Conservation (phyloP, 2,888 invertebrate species). For the Pseudococcus viburni region DNA sequence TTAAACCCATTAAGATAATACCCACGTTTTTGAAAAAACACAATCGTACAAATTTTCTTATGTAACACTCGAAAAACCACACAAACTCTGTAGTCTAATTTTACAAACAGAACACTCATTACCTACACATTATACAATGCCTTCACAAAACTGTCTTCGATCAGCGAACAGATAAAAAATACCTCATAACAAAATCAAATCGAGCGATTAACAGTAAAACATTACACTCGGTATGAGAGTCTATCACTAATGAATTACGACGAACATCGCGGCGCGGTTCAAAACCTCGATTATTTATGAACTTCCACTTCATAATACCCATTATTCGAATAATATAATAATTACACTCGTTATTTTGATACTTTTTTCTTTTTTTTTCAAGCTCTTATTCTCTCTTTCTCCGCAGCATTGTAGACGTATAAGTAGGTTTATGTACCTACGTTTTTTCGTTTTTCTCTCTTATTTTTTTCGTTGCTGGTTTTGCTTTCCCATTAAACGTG, state of each 20-base stretch:
- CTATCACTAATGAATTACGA: background rate
- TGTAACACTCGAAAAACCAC: no score
- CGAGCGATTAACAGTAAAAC: background rate
- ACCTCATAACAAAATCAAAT: background rate
- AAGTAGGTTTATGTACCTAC: conserved; percentile 17
- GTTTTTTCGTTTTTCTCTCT: background rate
- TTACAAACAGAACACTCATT: no score
- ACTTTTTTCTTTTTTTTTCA: background rate
- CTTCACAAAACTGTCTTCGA: background rate
- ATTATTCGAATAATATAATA: background rate
- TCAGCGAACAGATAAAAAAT: background rate
- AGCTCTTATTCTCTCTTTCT: background rate
- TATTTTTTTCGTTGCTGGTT: background rate
- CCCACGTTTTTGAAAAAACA: no score
- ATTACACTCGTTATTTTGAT: background rate
- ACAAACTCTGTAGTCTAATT: no score
- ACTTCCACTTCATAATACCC: background rate
- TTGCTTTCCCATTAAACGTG: conserved; percentile 16
- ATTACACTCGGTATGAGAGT: no score
- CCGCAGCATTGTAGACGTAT: background rate
- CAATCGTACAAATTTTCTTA: no score
- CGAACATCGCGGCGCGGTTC: background rate
- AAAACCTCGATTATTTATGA: background rate
- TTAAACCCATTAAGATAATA: background rate
- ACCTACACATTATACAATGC: no score